phyloP scores from a whole-genome alignment of 2,797 vertebrate genomes.

The Oceanodroma leucorhoa region DNA sequence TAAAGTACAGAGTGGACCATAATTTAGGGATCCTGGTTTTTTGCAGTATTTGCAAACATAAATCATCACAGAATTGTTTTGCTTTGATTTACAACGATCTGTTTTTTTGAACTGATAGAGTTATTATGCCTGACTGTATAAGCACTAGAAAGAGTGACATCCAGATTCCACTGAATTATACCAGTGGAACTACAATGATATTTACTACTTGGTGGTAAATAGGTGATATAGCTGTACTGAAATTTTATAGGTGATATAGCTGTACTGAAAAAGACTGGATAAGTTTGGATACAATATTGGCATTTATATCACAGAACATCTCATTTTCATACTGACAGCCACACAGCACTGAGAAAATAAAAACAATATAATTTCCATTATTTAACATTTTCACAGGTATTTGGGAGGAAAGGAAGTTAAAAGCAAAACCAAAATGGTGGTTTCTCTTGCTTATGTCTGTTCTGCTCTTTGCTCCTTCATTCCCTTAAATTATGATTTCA shows the following conservation, averaged over 20 bases:
- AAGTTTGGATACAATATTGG: not conserved
- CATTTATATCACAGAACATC: not conserved
- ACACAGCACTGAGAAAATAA: not conserved
- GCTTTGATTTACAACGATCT: not conserved
- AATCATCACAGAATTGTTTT: not conserved
- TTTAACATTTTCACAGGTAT: not conserved
- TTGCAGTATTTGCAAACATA: not conserved
- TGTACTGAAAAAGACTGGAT: not conserved
- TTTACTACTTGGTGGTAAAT: not conserved
- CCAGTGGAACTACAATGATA: not conserved
- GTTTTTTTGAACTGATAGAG: not conserved
- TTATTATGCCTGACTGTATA: not conserved
- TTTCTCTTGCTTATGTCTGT: not conserved
- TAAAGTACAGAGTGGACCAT: not conserved
- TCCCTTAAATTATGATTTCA: not conserved
- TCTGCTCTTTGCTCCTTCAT: constrained; percentile 28
- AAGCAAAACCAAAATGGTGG: not conserved
- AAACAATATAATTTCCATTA: not conserved
- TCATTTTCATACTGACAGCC: not conserved
- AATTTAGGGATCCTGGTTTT: not conserved
- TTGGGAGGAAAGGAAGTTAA: not conserved
- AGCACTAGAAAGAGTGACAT: not conserved
- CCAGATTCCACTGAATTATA: not conserved
- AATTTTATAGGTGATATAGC: not conserved
- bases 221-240: too few species aligned